Evolutionary conservation across 2,888 invertebrate species (phyloP), one percentile per base, ranked within the genome.

Genomic region (Embidobia sp.): DNA sequence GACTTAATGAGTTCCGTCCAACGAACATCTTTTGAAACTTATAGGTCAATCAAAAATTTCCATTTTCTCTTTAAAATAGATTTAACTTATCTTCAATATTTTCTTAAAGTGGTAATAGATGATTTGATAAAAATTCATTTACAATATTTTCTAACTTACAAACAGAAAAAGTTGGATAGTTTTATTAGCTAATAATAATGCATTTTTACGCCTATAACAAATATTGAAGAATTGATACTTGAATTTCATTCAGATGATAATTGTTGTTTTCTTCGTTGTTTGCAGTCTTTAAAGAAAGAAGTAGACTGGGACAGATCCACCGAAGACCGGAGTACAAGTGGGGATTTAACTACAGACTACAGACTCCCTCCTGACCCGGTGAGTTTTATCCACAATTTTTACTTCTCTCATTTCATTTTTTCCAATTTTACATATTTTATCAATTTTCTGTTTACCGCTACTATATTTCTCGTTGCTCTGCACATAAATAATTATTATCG

Each of bases 221-320:
- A n/a, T n/a, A n/a, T n/a, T n/a, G n/a, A n/a, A n/a, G n/a, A n/a
- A n/a, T n/a, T n/a, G n/a, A n/a, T n/a, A n/a, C n/a, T n/a, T n/a
- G n/a, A n/a, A n/a, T n/a, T n/a, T n/a, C n/a, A n/a, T n/a, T n/a
- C n/a, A n/a, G n/a, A n/a, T n/a, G n/a, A n/a, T n/a, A n/a, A n/a
- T n/a, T n/a, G n/a, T n/a, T 72, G 11, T 69, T 73, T 77, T 72
- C 10, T 63, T 55, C 42, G 74, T 93, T 93, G 61, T 92, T 93
- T 93, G 61, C 92, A 96, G 96, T 96, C 96, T 81, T 91, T 96
- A 86, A 96, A 96, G 90, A 96, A 96, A 91, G 96, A 96, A 92
- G 93, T 95, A 85, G 96, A 96, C 88, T 96, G 95, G 94, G 94
- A 95, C 85, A 91, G 94, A 87, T 92, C 92, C 85, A 90, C 90